These are phyloP conservation scores for Drosophila neutralis DNA, from an alignment of 2,888 invertebrate species.

Conservation along the genomic window DNA sequence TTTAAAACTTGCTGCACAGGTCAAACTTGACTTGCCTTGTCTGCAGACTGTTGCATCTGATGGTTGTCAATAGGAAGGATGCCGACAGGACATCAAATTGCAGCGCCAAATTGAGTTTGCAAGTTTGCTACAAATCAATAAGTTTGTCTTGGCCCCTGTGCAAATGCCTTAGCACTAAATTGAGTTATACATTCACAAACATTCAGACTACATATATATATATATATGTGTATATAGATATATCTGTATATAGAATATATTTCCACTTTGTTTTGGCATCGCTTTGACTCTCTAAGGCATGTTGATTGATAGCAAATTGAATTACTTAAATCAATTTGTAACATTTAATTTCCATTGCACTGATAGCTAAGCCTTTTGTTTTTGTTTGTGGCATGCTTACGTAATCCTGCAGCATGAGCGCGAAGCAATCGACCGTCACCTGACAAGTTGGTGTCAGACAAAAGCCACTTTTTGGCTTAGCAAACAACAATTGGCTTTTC, in stretches of 20 bases:
- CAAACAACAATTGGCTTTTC: conserved; percentile 12
- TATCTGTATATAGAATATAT: background rate
- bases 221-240: background rate
- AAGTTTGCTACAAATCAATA: conserved; percentile 78
- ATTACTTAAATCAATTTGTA: conserved; percentile 72
- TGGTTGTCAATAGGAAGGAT: conserved; percentile 23
- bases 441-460: conserved; percentile 41
- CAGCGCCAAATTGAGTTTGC: conserved; percentile 74
- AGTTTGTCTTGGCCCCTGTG: conserved; percentile 59
- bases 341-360: conserved; percentile 55
- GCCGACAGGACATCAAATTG: conserved; percentile 55
- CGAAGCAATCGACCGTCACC: conserved; percentile 42
- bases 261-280: conserved; percentile 10
- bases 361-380: conserved; percentile 29
- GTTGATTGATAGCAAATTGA: conserved; percentile 67
- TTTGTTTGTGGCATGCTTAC: conserved; percentile 35
- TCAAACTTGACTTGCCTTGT: conserved; percentile 39
- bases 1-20: conserved; percentile 61
- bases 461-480: conserved; percentile 3
- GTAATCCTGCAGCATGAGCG: conserved; percentile 50
- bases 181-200: conserved; percentile 57
- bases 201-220: background rate
- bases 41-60: conserved; percentile 64
- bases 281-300: conserved; percentile 36
- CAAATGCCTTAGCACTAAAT: conserved; percentile 62